Conservation (phyloP, 2,113 vertebrate species). For the Numenius arquata region DNA sequence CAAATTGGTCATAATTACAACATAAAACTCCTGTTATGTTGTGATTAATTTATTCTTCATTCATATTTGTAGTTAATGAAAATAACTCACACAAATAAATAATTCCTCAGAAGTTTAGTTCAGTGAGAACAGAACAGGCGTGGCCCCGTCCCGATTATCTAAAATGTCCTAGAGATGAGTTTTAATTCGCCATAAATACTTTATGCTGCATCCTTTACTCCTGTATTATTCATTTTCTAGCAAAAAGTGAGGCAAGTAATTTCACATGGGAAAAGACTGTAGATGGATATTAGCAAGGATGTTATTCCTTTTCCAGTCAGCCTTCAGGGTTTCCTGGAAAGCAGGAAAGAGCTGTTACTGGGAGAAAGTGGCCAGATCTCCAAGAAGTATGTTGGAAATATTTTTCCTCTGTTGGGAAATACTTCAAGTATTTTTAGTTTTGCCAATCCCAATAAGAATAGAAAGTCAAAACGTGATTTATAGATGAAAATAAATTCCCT, state of each 20-base stretch:
- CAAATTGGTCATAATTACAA: constrained; percentile 17
- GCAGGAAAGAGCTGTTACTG: neutral
- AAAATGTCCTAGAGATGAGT: constrained; percentile 24
- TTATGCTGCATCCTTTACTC: constrained; percentile 48
- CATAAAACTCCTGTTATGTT: neutral
- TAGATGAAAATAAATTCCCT: neutral
- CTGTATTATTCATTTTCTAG: constrained; percentile 57
- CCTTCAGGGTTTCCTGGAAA: constrained; percentile 28
- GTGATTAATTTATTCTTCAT: constrained; percentile 31
- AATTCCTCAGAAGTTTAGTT: neutral
- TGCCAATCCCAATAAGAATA: neutral
- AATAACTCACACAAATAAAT: neutral
- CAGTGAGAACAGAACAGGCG: neutral
- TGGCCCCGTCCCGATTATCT: neutral
- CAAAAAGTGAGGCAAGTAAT: constrained; percentile 10
- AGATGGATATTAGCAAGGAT: neutral
- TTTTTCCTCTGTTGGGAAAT: neutral
- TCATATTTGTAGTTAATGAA: constrained; percentile 8
- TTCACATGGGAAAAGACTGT: constrained; percentile 9
- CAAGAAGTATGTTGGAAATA: neutral
- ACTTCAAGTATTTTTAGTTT: neutral
- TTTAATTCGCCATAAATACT: constrained; percentile 63
- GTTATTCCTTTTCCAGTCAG: neutral
- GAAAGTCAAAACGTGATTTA: neutral
- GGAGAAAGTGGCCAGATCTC: neutral